Evolutionary conservation across 2,888 invertebrate species (phyloP), one percentile per base, ranked within the genome.

Genomic region (Electrophaes corylata): DNA sequence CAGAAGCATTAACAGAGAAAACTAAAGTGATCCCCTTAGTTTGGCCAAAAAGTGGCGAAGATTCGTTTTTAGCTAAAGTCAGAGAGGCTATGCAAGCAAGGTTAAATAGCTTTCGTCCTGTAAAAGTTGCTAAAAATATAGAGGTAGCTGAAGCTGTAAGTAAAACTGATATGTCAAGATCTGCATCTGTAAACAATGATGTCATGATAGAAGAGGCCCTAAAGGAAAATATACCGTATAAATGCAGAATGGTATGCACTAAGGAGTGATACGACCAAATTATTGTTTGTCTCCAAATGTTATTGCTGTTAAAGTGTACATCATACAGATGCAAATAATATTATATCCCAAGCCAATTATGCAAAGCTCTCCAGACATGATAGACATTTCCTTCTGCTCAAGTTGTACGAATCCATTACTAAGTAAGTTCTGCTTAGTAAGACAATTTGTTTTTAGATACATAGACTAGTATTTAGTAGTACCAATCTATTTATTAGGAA

Each of bases 181-280:
- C 82, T 4, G 75, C 80, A 0, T 76, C 83, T n/a, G 72, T 78
- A 29, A 76, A 72, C 45, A 49, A 68, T 26, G 68, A 71, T 12
- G 57, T 70, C 3, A 35, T 67, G 10, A 26, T 57, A 11, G 59
- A 58, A 19, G 63, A 72, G 12, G 53, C 76, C 0, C 62, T 88
- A 26, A 79, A 83, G 66, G 84, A 89, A 75, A 86, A 88, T 57
- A 76, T 83, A 12, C 65, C 84, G 0, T 91, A 88, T 57, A 84
- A 80, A 63, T 91, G 90, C 67, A 83, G 72, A 63, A 82, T 91
- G 82, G 69, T 84, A 23, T 91, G 90, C 65, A 77, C 79, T 2
- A 83, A 78, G 59, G 82, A 85, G 44, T 65, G 65, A 60, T 5
- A 8, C 10, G 26, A 26, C 6, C 6, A 1, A 10, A 10, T 29